These are phyloP conservation scores for Bombus ignitus DNA, from an alignment of 1,140 invertebrate genomes.

Conservation along the genomic window DNA sequence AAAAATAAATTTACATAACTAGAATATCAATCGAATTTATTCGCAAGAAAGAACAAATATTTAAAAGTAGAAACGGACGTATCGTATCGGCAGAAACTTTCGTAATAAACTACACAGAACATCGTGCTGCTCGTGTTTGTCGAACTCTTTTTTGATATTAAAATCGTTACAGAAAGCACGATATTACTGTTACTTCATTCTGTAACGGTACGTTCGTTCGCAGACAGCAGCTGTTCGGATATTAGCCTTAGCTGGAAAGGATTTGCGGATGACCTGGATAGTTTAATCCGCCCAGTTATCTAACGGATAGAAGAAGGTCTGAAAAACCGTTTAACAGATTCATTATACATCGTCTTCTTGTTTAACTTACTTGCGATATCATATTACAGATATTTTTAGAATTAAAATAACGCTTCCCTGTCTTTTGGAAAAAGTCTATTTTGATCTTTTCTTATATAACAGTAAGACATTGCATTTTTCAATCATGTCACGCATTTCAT, in stretches of 20 bases:
- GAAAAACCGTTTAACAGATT: background rate
- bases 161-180: slow-evolving; percentile 8
- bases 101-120: background rate
- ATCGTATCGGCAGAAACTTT: background rate
- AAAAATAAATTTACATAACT: no score
- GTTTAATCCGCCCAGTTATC: background rate
- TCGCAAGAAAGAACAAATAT: background rate
- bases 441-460: no score
- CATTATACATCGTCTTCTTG: background rate
- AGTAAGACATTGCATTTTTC: no score
- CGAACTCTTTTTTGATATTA: slow-evolving; percentile 9
- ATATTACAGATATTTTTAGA: background rate
- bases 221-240: background rate
- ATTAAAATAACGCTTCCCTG: background rate
- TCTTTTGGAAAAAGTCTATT: no score
- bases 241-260: background rate
- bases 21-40: background rate
- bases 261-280: slow-evolving; percentile 14
- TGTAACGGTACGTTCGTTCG: background rate
- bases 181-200: background rate
- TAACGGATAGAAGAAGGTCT: background rate
- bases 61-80: background rate
- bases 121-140: background rate
- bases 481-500: background rate
- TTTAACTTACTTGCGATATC: background rate